These are phyloP conservation scores for Oreortyx pictus DNA, from an alignment of 2,797 vertebrate species.

Conservation along the genomic window DNA sequence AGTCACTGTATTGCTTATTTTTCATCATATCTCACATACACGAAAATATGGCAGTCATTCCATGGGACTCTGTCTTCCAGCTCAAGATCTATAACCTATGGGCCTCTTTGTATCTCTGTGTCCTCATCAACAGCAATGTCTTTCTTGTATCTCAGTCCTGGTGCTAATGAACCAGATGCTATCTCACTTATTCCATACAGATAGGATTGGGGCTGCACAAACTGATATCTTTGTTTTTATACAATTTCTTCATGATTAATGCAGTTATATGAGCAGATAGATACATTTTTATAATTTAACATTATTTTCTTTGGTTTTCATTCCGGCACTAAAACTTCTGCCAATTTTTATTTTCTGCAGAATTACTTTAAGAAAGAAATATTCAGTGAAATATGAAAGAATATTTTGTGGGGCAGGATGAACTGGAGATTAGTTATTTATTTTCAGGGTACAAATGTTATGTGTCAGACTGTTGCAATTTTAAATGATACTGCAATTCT, in stretches of 20 bases:
- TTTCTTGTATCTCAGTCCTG: not conserved
- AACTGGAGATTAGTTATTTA: not conserved
- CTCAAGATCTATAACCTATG: not conserved
- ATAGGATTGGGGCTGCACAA: not conserved
- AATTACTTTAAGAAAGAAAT: not conserved
- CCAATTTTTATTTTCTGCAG: not conserved
- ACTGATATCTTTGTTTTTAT: not conserved
- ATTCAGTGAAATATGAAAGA: not conserved
- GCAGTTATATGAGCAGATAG: not conserved
- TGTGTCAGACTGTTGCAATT: not conserved
- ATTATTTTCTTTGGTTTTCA: not conserved
- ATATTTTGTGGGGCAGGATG: not conserved
- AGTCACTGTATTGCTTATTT: not conserved
- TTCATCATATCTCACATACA: not conserved
- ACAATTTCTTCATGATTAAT: not conserved
- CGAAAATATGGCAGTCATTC: not conserved
- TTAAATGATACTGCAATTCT: not conserved
- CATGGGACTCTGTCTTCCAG: not conserved
- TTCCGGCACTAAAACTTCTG: not conserved
- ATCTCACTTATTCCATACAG: not conserved
- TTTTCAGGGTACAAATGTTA: not conserved
- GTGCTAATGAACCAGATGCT: not conserved
- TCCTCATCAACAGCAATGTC: not conserved
- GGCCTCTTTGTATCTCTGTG: rapidly evolving
- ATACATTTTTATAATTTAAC: not conserved